A percentile compares a stretch with the other conserved stretches of the same genome.
Conservation (phyloP, 2,797 vertebrate genomes). For the Melopsittacus undulatus region DNA sequence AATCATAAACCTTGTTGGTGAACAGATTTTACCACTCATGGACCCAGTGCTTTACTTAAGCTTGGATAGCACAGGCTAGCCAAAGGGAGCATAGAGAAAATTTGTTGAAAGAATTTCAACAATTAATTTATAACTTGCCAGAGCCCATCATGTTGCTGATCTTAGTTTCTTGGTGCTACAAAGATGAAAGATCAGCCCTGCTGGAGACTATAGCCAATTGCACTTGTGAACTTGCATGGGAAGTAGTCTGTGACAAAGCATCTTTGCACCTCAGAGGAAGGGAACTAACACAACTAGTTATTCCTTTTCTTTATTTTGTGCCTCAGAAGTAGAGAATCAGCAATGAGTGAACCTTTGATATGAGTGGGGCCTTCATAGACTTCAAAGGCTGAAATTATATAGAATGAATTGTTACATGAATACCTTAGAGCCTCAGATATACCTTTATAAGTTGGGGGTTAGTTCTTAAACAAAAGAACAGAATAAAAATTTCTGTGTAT, state of each 20-base stretch:
- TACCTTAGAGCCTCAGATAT: background rate
- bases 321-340: background rate
- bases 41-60: background rate
- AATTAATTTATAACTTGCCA: background rate
- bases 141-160: background rate
- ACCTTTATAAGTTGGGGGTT: background rate
- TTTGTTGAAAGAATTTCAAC: background rate
- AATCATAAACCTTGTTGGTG: background rate
- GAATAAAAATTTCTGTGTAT: background rate
- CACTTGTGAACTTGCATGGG: background rate
- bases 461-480: background rate
- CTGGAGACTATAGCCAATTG: background rate
- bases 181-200: background rate
- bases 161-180: background rate
- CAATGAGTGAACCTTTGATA: background rate
- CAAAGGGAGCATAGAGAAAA: background rate
- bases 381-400: background rate
- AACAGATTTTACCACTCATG: background rate
- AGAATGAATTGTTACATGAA: background rate
- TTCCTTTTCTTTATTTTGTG: background rate
- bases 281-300: background rate
- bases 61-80: background rate
- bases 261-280: background rate
- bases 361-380: background rate
- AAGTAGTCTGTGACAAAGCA: background rate